Conservation (phyloP, 2,888 invertebrate genomes). For the Leucoma salicis region DNA sequence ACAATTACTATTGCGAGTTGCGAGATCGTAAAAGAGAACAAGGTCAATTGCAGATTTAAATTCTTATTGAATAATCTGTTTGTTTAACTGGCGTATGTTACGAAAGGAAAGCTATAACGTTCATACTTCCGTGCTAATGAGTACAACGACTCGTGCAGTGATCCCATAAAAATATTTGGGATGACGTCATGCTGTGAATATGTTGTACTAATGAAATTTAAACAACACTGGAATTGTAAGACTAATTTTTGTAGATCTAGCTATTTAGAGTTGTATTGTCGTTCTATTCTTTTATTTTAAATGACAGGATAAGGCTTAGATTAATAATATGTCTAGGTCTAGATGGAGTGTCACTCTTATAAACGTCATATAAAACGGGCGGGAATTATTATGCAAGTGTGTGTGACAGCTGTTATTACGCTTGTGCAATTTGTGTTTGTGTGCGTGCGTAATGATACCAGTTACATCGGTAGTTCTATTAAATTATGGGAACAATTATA, state of each 20-base stretch:
- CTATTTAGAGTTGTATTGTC: background rate
- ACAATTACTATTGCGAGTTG: constrained; percentile 17
- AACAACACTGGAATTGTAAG: background rate
- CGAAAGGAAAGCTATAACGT: constrained; percentile 1
- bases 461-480: too few species aligned
- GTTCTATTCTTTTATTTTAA: too few species aligned
- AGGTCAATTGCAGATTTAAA: constrained; percentile 28
- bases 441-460: too few species aligned
- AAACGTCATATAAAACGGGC: too few species aligned
- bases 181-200: background rate
- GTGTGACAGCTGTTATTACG: too few species aligned
- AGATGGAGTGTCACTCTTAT: too few species aligned
- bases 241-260: background rate
- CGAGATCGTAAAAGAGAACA: constrained; percentile 26
- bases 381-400: too few species aligned
- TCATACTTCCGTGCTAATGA: background rate
- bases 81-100: constrained; percentile 13
- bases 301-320: too few species aligned
- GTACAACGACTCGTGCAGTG: background rate
- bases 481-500: too few species aligned
- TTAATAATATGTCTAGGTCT: too few species aligned
- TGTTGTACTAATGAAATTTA: background rate
- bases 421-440: too few species aligned
- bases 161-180: background rate
- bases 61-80: constrained; percentile 14